A percentile compares a stretch with the other conserved stretches of the same genome.
These are phyloP conservation scores for Platycheirus albimanus DNA, from an alignment of 2,888 invertebrate species.

Conservation along the genomic window DNA sequence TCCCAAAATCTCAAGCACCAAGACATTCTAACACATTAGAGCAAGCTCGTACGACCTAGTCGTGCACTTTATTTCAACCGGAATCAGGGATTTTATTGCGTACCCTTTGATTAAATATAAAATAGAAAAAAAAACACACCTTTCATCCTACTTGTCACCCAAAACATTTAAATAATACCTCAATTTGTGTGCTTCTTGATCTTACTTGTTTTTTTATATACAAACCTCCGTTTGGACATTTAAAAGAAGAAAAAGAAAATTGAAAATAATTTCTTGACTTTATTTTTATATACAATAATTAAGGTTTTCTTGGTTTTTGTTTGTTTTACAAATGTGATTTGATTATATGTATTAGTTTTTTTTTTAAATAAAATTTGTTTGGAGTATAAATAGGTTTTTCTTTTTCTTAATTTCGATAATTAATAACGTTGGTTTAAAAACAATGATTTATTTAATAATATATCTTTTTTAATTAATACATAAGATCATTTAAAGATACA, in stretches of 20 bases:
- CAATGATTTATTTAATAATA: conserved; percentile 18
- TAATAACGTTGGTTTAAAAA: conserved; percentile 67
- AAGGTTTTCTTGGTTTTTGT: conserved; percentile 12
- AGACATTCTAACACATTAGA: too few species aligned
- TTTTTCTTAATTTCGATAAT: conserved; percentile 67
- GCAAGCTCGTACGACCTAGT: too few species aligned
- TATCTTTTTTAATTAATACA: conserved; percentile 60
- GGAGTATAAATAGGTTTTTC: conserved; percentile 62
- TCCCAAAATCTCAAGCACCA: too few species aligned
- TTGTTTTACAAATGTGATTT: conserved; percentile 57
- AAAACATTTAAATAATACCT: conserved; percentile 33
- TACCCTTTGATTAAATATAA: conserved; percentile 64
- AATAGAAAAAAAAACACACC: background rate
- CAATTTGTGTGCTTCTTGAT: background rate
- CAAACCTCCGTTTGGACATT: conserved; percentile 2
- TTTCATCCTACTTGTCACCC: too few species aligned
- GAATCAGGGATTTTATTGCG: conserved; percentile 70
- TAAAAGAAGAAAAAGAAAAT: conserved; percentile 40
- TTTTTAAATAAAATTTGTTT: conserved; percentile 29
- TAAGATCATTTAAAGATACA: conserved; percentile 59
- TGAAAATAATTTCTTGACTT: conserved; percentile 57
- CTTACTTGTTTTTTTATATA: conserved; percentile 6
- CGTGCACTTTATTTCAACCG: conserved; percentile 67
- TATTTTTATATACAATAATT: conserved; percentile 46
- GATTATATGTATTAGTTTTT: conserved; percentile 12